Evolutionary conservation across 1,140 invertebrate species (phyloP).

Genomic region (Pseudomyrmex sp.): DNA sequence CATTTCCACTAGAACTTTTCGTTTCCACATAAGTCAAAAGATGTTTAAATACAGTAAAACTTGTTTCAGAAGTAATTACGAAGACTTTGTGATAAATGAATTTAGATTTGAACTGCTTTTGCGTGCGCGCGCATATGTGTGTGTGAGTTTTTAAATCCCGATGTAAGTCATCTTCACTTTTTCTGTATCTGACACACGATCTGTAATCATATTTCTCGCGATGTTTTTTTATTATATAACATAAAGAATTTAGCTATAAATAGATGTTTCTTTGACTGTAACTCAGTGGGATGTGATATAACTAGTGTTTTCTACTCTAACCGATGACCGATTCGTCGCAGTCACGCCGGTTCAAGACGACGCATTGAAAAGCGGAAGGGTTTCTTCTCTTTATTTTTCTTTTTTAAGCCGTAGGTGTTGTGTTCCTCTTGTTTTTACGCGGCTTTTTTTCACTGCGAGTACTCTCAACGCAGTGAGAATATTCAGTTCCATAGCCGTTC

Average conservation of each 20-base stretch:
- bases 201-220: slow-evolving; percentile 31
- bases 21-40: no score
- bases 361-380: slow-evolving; percentile 45
- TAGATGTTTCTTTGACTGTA: not conserved
- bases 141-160: not conserved
- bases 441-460: slow-evolving; percentile 8
- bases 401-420: slow-evolving; percentile 28
- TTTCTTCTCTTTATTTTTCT: not conserved
- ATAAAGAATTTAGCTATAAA: no score
- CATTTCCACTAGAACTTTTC: not conserved
- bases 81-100: not conserved
- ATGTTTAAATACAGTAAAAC: no score
- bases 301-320: slow-evolving; percentile 22
- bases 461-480: slow-evolving; percentile 68
- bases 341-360: slow-evolving; percentile 40
- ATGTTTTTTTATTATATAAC: not conserved
- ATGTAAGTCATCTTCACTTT: not conserved
- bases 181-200: slow-evolving; percentile 12
- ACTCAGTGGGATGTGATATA: slow-evolving; percentile 20
- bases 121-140: no score
- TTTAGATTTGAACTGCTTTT: not conserved
- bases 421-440: slow-evolving; percentile 6
- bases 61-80: not conserved
- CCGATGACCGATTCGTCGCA: slow-evolving; percentile 56
- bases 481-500: slow-evolving; percentile 50